These are phyloP conservation scores for Ichneumon xanthorius DNA, from an alignment of 2,888 invertebrate species.

Conservation along the genomic window DNA sequence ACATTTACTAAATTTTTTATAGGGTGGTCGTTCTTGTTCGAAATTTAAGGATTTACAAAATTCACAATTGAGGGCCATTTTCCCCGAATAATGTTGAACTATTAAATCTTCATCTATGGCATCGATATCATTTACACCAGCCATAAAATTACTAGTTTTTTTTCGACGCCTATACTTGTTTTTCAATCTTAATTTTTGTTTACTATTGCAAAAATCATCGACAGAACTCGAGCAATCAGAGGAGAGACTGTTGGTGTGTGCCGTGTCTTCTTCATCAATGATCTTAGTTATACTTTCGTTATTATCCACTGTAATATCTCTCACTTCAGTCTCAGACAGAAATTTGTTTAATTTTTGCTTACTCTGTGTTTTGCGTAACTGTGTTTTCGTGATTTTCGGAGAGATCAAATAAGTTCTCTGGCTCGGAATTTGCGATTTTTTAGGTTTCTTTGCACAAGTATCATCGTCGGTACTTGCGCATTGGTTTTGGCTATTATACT, in stretches of 20 bases:
- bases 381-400: neutral
- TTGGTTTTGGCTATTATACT: neutral
- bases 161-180: neutral
- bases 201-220: neutral
- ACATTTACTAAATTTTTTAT: conserved; percentile 35
- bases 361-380: neutral
- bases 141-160: conserved; percentile 6
- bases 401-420: neutral
- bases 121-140: conserved; percentile 9
- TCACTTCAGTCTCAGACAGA: neutral
- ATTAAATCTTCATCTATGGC: neutral
- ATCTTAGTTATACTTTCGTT: neutral
- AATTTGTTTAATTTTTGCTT: neutral
- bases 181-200: conserved; percentile 9
- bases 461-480: neutral
- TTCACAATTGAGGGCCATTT: conserved; percentile 30
- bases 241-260: neutral
- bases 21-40: neutral
- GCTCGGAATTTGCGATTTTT: neutral
- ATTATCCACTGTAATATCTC: neutral
- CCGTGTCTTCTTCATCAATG: neutral
- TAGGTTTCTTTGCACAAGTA: neutral
- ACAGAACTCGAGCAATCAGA: conserved; percentile 9
- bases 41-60: conserved; percentile 39
- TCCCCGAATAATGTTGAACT: conserved; percentile 9